Evolutionary conservation across 2,888 invertebrate species (phyloP), one percentile per base, ranked within the genome.

Genomic region (Mythimna albipuncta): DNA sequence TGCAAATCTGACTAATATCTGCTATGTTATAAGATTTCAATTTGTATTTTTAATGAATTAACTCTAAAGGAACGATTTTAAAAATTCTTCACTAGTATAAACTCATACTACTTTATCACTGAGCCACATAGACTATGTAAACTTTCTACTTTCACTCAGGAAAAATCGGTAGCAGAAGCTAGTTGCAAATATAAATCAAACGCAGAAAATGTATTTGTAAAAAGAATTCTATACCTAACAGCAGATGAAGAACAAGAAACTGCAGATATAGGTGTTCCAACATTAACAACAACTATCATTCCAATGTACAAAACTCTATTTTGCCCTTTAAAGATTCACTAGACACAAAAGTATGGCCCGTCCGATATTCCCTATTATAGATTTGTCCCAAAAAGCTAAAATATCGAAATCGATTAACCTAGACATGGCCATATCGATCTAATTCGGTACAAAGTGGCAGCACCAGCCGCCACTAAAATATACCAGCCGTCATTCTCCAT

Each of bases 331-430:
- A 10, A 76, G 47, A 41, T 65, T 58, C 35, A 19, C 6, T 38
- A 2, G 44, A 1, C 52, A 19, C 26, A 69, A 50, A 50, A 21
- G 16, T 61, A 7, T 44, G n/a, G 7, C 35, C 59, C 58, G 69
- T 67, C 7, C n/a, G 19, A 21, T 81, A 73, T 73, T 69, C 73
- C 41, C 21, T 38, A 64, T 83, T 79, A 63, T 83, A 69, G 64
- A 78, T 47, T 57, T 75, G 75, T 50, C 61, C 75, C 69, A 67
- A 67, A 81, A 77, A 76, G 66, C 72, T 47, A 76, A 85, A 86
- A 83, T 84, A 75, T 79, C 71, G 41, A 54, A 68, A 84, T 85
- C 80, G 85, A 84, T 86, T 83, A 83, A 76, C 75, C 79, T 78
- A 81, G 81, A 79, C 75, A 75, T 68, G 73, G 47, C 64, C 13